phyloP scores from a whole-genome alignment of 2,797 vertebrate genomes.

The Phylloscopus collybita region DNA sequence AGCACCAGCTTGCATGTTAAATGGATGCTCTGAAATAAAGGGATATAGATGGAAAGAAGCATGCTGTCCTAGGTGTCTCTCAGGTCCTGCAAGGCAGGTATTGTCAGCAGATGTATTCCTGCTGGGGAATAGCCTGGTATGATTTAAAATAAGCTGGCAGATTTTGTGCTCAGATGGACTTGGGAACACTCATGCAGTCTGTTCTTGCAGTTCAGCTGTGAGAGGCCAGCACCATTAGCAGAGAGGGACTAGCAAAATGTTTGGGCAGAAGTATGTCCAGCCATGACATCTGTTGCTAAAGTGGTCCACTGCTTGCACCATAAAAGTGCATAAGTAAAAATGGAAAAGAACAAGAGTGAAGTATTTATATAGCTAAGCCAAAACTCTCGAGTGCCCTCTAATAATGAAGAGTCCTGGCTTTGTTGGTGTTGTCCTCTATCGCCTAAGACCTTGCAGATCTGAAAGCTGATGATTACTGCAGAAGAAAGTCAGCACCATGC shows the following conservation, averaged over 20 bases:
- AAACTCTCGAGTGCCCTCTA: background rate
- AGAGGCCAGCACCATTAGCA: background rate
- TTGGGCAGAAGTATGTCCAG: conserved; percentile 48
- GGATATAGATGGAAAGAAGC: background rate
- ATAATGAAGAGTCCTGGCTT: background rate
- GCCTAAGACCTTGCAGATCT: background rate
- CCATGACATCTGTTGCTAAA: conserved; percentile 19
- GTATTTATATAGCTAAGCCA: background rate
- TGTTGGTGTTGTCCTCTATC: background rate
- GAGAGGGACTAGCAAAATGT: conserved; percentile 25
- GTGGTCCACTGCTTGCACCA: background rate
- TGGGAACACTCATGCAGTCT: background rate
- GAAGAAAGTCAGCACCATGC: background rate
- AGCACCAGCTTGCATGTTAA: background rate
- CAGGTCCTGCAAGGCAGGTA: conserved; percentile 22
- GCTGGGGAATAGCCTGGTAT: background rate
- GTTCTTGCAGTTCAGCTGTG: conserved; percentile 51
- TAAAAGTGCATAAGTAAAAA: background rate
- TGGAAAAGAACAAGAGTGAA: background rate
- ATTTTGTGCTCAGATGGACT: conserved; percentile 63
- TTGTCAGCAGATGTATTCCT: conserved; percentile 5
- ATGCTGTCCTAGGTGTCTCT: background rate
- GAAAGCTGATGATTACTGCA: background rate
- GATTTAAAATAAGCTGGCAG: conserved; percentile 26
- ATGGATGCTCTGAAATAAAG: background rate